These are phyloP conservation scores for Caenorhabditis inopinata DNA, from an alignment of 1,140 invertebrate genomes.

Conservation along the genomic window DNA sequence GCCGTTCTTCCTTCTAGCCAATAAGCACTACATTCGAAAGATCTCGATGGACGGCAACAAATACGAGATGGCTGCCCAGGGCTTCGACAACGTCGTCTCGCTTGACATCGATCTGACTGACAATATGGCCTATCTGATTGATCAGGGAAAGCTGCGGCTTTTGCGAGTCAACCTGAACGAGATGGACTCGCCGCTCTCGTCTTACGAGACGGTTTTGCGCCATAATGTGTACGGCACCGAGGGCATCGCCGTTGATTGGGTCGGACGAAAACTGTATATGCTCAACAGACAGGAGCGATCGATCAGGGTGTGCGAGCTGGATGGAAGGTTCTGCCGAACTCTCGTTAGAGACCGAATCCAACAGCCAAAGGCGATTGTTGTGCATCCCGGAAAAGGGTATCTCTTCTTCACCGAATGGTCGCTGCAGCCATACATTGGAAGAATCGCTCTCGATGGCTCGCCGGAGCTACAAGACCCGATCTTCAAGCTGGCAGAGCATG, in stretches of 20 bases:
- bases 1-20: slow-evolving; percentile 93
- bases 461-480: slow-evolving; percentile 79
- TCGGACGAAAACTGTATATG: slow-evolving; percentile 93
- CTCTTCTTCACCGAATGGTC: slow-evolving; percentile 83
- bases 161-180: slow-evolving; percentile 72
- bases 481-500: slow-evolving; percentile 74
- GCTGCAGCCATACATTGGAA: slow-evolving; percentile 90
- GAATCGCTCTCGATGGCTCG: slow-evolving; percentile 92
- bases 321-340: slow-evolving; percentile 86
- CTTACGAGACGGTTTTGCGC: slow-evolving; percentile 78
- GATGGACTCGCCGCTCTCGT: slow-evolving; percentile 73
- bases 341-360: slow-evolving; percentile 80
- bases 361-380: slow-evolving; percentile 84
- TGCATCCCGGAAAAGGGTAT: slow-evolving; percentile 89
- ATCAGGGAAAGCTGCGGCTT: slow-evolving; percentile 88
- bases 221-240: slow-evolving; percentile 91
- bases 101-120: slow-evolving; percentile 86
- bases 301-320: slow-evolving; percentile 83
- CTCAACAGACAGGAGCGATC: slow-evolving; percentile 92
- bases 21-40: slow-evolving; percentile 95
- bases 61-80: slow-evolving; percentile 87
- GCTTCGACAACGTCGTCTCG: slow-evolving; percentile 91
- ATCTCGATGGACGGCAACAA: slow-evolving; percentile 83
- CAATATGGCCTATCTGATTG: slow-evolving; percentile 82
- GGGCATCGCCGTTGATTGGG: slow-evolving; percentile 89